Base-by-base conservation (phyloP, 1,140 invertebrate species). In the Drosophila elegans region DNA sequence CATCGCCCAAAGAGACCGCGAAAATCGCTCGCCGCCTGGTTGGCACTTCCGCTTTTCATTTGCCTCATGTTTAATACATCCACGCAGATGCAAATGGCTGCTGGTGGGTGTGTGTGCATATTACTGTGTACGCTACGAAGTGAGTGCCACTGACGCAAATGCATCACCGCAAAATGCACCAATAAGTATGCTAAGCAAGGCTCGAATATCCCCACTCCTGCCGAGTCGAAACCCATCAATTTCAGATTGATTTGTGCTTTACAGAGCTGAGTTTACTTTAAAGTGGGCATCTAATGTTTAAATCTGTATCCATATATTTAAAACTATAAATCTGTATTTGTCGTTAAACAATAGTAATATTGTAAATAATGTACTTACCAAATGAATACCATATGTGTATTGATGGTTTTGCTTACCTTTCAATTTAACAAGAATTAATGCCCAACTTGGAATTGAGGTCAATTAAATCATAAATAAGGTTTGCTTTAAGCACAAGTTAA, bases 111-210 rank as follows among this genome's bases (percentile, higher is more conserved):
- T 39, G 21, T 29, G 13, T 12, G 16, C 38, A 29, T 36, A 13
- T 45, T 7, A 25, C 6, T 41, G 53, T 68, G 36, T 46, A 29
- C 29, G 21, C 38, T n/a, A 34, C 11, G 29, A 38, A 55, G 36
- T 27, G 67, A 13, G 10, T 48, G 64, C 49, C 39, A 9, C 36
- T 53, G 34, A 2, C 21, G 59, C 44, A 34, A 41, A 74, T 61
- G 73, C 69, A 68, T 59, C 41, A 44, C 55, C 53, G n/a, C 66
- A 75, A 86, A 86, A 82, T 83, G 76, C 71, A 38, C 79, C 84
- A 88, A 86, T 86, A 86, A 86, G 84, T 74, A 88, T 86, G 83
- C 80, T 89, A 88, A 88, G 71, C 77, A 83, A 61, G 78, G 49
- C 62, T 63, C 64, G 46, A 48, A 74, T 69, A 49, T 56, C 27